Conservation (phyloP, 2,797 vertebrate genomes). For the Geotrypetes seraphini region DNA sequence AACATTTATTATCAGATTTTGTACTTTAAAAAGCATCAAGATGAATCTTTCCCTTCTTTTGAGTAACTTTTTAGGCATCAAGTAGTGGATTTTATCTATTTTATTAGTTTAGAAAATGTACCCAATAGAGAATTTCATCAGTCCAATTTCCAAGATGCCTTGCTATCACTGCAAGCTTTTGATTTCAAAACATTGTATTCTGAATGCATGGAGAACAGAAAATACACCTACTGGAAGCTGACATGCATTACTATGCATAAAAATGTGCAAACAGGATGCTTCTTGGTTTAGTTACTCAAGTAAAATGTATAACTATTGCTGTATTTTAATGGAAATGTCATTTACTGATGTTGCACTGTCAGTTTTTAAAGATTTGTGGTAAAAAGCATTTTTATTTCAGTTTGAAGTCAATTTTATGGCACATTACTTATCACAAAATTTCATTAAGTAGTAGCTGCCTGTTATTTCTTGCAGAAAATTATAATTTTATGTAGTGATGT, state of each 20-base stretch:
- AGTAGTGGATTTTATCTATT: slow-evolving; percentile 6
- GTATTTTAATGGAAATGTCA: slow-evolving; percentile 22
- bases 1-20: no score
- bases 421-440: slow-evolving; percentile 20
- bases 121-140: slow-evolving; percentile 14
- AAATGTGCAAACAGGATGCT: slow-evolving; percentile 19
- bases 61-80: neutral
- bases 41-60: neutral
- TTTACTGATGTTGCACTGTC: slow-evolving; percentile 18
- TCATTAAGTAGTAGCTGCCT: slow-evolving; percentile 34
- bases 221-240: slow-evolving; percentile 33
- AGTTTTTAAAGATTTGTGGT: slow-evolving; percentile 10
- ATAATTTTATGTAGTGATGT: slow-evolving; percentile 36
- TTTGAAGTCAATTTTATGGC: slow-evolving; percentile 23
- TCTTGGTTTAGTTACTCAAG: slow-evolving; percentile 28
- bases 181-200: slow-evolving; percentile 29
- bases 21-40: neutral
- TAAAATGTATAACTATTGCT: slow-evolving; percentile 47
- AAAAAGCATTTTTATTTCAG: slow-evolving; percentile 21
- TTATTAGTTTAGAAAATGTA: slow-evolving; percentile 6
- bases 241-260: slow-evolving; percentile 17
- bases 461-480: slow-evolving; percentile 31
- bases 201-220: slow-evolving; percentile 17
- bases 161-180: slow-evolving; percentile 18
- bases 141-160: slow-evolving; percentile 21